Conservation (phyloP, 2,888 invertebrate genomes). For the Brenthis daphne region DNA sequence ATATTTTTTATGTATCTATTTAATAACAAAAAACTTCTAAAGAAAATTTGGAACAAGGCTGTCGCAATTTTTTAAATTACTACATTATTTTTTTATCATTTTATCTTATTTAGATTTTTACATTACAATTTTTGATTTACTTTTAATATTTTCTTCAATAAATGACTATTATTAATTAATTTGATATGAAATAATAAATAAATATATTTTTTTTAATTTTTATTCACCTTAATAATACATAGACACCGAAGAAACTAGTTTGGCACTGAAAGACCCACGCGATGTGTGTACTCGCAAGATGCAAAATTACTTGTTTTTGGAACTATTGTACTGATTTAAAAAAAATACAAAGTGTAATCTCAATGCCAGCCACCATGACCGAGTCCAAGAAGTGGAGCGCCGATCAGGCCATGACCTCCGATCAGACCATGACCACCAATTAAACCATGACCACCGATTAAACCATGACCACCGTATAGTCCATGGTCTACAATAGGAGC, state of each 20-base stretch:
- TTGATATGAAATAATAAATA: conserved; percentile 9
- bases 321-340: conserved; percentile 16
- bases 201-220: conserved; percentile 22
- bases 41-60: too few relatives aligned
- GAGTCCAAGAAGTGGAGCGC: conserved; percentile 47
- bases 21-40: too few relatives aligned
- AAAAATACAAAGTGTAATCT: conserved; percentile 18
- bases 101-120: too few relatives aligned
- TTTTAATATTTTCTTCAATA: background rate
- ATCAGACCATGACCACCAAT: conserved; percentile 33
- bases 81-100: too few relatives aligned
- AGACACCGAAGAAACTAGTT: conserved; percentile 50
- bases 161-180: background rate
- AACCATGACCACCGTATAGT: conserved; percentile 49
- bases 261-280: conserved; percentile 52
- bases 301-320: conserved; percentile 2
- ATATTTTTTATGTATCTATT: background rate
- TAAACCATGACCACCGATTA: conserved; percentile 47
- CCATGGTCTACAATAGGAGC: conserved; percentile 50
- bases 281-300: conserved; percentile 11
- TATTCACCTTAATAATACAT: conserved; percentile 41
- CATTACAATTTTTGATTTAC: too few relatives aligned
- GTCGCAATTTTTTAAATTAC: too few relatives aligned
- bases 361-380: conserved; percentile 67
- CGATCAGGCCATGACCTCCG: conserved; percentile 29